These are phyloP conservation scores for Hydractinia symbiolongicarpus DNA, from an alignment of 30 jellyfish, hydroid and myxozoan genomes.

Conservation along the genomic window DNA sequence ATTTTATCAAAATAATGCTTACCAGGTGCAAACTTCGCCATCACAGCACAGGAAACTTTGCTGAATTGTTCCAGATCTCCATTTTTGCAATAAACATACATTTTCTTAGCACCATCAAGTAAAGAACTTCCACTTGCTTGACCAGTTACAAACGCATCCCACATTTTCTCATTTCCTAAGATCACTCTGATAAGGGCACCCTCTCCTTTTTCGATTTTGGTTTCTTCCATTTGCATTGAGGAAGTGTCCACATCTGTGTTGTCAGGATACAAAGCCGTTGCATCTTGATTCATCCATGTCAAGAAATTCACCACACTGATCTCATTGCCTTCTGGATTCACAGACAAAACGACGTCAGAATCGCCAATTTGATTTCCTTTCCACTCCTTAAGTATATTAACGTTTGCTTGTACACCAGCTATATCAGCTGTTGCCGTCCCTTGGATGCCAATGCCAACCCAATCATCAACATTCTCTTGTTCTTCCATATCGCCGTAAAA, in stretches of 20 bases:
- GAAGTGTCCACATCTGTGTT: background rate
- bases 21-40: background rate
- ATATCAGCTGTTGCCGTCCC: no score
- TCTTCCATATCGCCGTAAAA: no score
- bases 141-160: slow-evolving; percentile 9
- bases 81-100: slow-evolving; percentile 11
- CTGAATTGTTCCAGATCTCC: slow-evolving; percentile 4
- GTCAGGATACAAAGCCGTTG: slow-evolving; percentile 6
- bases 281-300: background rate
- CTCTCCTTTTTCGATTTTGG: background rate
- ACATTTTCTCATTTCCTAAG: background rate
- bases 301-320: background rate
- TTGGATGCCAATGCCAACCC: no score
- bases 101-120: background rate
- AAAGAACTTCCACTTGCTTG: slow-evolving; percentile 9
- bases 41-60: background rate
- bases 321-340: background rate
- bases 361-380: slow-evolving; percentile 9
- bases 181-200: background rate
- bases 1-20: background rate
- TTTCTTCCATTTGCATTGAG: background rate
- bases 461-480: no score
- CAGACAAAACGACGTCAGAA: background rate
- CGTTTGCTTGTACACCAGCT: no score
- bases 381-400: no score